phyloP scores from a whole-genome alignment of 1,140 invertebrate species.

The Cephus cinctus region DNA sequence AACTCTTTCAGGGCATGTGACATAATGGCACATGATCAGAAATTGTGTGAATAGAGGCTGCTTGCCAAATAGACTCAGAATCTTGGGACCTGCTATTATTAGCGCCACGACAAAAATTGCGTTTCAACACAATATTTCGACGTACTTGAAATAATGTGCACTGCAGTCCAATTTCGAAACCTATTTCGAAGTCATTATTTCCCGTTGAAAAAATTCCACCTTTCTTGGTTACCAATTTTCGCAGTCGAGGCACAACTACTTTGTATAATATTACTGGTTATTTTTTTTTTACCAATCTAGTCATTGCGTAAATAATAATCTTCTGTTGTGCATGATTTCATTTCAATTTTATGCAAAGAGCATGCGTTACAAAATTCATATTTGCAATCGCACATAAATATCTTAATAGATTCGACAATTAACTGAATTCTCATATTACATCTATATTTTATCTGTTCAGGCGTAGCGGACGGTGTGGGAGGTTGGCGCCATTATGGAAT shows the following conservation, averaged over 20 bases:
- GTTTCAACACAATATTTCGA: not conserved
- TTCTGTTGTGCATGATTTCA: too few relatives aligned
- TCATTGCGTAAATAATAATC: too few relatives aligned
- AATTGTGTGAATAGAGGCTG: conserved; percentile 20
- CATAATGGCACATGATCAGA: conserved; percentile 10
- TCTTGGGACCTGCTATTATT: conserved; percentile 12
- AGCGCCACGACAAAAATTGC: not conserved
- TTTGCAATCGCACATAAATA: too few relatives aligned
- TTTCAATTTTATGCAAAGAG: too few relatives aligned
- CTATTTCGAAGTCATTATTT: not conserved
- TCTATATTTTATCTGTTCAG: conserved; percentile 57
- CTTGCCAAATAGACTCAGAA: conserved; percentile 13
- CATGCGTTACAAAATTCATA: too few relatives aligned
- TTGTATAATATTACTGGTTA: conserved; percentile 4
- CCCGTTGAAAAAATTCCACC: not conserved
- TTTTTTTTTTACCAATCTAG: not conserved
- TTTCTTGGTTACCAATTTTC: not conserved
- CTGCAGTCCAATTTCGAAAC: too few relatives aligned
- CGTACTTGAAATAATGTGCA: not conserved
- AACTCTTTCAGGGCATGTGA: too few relatives aligned
- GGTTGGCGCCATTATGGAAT: conserved; percentile 98
- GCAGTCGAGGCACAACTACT: not conserved
- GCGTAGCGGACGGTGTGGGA: conserved; percentile 97
- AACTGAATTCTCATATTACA: not conserved
- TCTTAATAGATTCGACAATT: too few relatives aligned